Base-by-base conservation (phyloP, 2,888 invertebrate species). In the Scotopteryx bipunctaria region DNA sequence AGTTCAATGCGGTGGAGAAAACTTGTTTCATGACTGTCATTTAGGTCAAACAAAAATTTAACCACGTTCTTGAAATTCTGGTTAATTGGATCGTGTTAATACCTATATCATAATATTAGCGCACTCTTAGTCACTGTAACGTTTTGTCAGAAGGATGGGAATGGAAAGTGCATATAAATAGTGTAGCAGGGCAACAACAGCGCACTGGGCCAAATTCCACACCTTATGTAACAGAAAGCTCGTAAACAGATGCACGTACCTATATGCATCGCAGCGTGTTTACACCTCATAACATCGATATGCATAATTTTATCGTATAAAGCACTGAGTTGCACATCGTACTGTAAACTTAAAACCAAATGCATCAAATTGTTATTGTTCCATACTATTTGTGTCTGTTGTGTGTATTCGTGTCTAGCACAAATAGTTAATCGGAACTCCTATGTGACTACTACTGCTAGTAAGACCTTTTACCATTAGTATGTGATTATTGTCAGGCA, bases 151-250 rank as follows among this genome's bases (percentile, higher is more conserved):
- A 73, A 69, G 71, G 76, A 71, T 76, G 68, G 73, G 77, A 79
- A 81, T 81, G 83, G 81, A 84, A 84, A 82, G 79, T 78, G 79
- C 70, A 69, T 83, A 85, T 85, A 83, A 86, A 86, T 84, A 83
- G 81, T 78, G 31, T 23, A 47, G 47, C 46, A 48, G 35, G 47
- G 44, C 44, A 56, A 69, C 69, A 72, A 74, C 76, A 74, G 32
- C 68, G 66, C 72, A 76, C 73, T 78, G 76, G 76, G 76, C 73
- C 77, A 73, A 67, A 78, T 86, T 83, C 71, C 66, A 59, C 64
- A 67, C 66, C 71, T 74, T 74, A 86, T 83, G 81, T 81, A 86
- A 86, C 76, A 51, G 72, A 64, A 66, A 74, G 68, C 76, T 80
- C 81, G 81, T 88, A 88, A 86, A 86, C 86, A 86, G 78, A 72